phyloP scores from a whole-genome alignment of 2,113 vertebrate genomes.

The Nettapus auritus region DNA sequence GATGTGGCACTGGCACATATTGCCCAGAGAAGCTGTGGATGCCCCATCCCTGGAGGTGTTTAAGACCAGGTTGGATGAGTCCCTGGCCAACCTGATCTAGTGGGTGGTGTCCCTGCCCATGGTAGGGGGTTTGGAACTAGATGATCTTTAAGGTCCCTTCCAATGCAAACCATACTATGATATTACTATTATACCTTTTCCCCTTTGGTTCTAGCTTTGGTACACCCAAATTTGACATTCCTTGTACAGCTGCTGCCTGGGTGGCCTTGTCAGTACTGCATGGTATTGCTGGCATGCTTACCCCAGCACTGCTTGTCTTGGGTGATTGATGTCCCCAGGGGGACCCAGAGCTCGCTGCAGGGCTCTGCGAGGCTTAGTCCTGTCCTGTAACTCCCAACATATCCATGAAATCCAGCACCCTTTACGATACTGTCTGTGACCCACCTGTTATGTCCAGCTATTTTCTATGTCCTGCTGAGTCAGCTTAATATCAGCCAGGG shows the following conservation, averaged over 20 bases:
- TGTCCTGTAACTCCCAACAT: neutral
- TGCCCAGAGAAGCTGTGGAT: too few relatives aligned
- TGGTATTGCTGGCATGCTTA: neutral
- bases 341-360: fast-evolving
- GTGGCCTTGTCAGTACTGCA: neutral
- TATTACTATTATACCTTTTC: neutral
- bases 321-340: fast-evolving
- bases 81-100: too few relatives aligned
- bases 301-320: neutral
- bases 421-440: fast-evolving
- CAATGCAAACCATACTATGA: too few relatives aligned
- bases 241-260: neutral
- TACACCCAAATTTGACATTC: neutral
- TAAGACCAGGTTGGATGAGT: too few relatives aligned
- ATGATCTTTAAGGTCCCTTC: too few relatives aligned
- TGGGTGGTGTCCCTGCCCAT: too few relatives aligned
- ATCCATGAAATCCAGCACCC: fast-evolving
- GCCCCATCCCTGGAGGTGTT: too few relatives aligned
- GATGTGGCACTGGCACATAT: too few relatives aligned
- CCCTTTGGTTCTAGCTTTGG: neutral
- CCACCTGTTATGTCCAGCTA: neutral
- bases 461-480: neutral
- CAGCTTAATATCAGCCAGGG: neutral
- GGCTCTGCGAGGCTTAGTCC: neutral
- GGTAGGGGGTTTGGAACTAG: too few relatives aligned